Evolutionary conservation across 2,113 vertebrate species (phyloP).

Genomic region (Ailuropoda melanoleuca): DNA sequence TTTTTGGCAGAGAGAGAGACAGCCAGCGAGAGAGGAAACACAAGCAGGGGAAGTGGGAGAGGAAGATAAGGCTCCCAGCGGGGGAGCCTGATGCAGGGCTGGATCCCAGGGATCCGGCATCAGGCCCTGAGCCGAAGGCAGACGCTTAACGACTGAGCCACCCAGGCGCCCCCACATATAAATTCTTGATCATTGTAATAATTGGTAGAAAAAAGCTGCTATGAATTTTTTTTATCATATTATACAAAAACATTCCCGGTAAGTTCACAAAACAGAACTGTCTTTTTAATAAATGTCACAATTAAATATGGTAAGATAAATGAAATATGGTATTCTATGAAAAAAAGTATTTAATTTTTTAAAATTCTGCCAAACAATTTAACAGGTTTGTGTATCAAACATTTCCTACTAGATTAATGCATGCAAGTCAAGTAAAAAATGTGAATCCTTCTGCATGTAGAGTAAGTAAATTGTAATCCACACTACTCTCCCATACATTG

Average conservation of each 20-base stretch:
- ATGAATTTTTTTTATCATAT: not conserved
- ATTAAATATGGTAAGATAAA: constrained; percentile 2
- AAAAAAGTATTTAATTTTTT: constrained; percentile 49
- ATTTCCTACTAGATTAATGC: constrained; percentile 11
- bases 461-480: not conserved
- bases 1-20: no score
- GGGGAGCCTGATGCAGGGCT: no score
- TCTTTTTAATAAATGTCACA: not conserved
- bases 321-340: not conserved
- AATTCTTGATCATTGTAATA: not conserved
- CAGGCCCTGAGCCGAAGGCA: no score
- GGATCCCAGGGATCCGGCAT: no score
- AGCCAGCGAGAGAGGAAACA: no score
- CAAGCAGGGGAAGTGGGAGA: no score
- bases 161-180: not conserved
- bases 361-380: constrained; percentile 36
- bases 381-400: constrained; percentile 4
- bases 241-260: not conserved
- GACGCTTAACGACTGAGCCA: no score
- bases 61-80: no score
- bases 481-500: not conserved
- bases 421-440: not conserved
- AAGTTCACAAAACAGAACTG: constrained; percentile 27
- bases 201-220: not conserved
- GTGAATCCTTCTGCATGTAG: constrained; percentile 24